Evolutionary conservation across 2,113 vertebrate genomes (phyloP), one percentile per base, ranked within the genome.

Genomic region (Peucedramus taeniatus): DNA sequence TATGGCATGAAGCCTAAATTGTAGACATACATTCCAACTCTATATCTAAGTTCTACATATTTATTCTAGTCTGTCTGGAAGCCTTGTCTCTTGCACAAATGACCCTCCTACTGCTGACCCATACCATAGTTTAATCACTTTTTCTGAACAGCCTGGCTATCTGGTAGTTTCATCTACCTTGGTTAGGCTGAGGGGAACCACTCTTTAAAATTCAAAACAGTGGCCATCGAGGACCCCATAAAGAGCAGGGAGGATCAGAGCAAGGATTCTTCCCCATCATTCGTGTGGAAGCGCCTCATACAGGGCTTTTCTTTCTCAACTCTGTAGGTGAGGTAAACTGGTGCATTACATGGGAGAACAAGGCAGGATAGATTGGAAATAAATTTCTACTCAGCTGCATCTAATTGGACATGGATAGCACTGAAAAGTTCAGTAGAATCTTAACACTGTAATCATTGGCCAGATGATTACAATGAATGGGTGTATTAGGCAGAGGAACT

Each of bases 221-320:
- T 63, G 16, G 4, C 33, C 15, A 37, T 9, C 0, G 0, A 53
- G 39, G 26, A 31, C 12, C 4, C 13, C 19, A 31, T 13, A 37
- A 2, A 51, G 40, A 60, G 49, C 39, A 72, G 11, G 4, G 3
- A 56, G 6, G 16, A 56, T 44, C 40, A 79, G 23, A 75, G 20
- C 17, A 69, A 84, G 6, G 14, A 31, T 65, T 61, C 47, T 77
- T 86, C 11, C 11, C 20, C 24, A 14, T 72, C 37, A 13, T 42
- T 90, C 23, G 15, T 19, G 9, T 20, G 10, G 26, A 65, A 89
- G 16, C 7, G 23, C 14, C 4, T 13, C 8, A 8, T 30, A 44
- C 2, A 86, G 21, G 9, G 11, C 15, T 71, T 13, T 20, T 11
- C 30, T 75, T 75, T 90, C 42, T 66, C 56, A 85, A 1, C 5